Base-by-base conservation (phyloP, 2,888 invertebrate species). In the Sialis lutaria region DNA sequence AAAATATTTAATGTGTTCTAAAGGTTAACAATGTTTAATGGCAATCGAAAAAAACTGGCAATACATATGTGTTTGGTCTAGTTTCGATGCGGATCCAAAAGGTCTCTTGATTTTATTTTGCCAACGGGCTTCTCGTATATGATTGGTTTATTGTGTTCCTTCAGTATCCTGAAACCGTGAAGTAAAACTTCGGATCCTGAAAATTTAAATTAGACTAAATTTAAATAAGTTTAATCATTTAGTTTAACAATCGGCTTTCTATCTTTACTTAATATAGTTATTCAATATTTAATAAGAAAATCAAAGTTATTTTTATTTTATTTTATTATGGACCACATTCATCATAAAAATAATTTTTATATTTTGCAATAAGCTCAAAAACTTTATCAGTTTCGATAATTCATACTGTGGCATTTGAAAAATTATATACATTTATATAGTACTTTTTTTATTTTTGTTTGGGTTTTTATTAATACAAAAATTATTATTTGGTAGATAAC, bases 91-190 rank as follows among this genome's bases (percentile, higher is more conserved):
- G n/a, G 6, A 12, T 52, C 50, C 37, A 60, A 57, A 33, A 61
- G 50, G 51, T 61, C 62, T 12, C 53, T 52, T n/a, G 59, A 22
- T 22, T 22, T 59, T 46, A 62, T 61, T 31, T 57, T 48, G 45
- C 58, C 53, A 22, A 62, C 62, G n/a, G 64, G 64, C 48, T 57
- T 53, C 6, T 53, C 55, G 6, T 60, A 53, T 33, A 54, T 50
- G 5, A 61, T 51, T 6, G 64, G 64, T 44, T 54, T 54, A 9
- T 51, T 51, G 48, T 58, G 61, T 46, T 61, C 56, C 44, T 53
- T 54, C 6, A 62, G 61, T 35, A 44, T 35, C 31, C 44, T n/a
- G 37, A 37, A 37, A 35, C 33, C 35, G 8, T 13, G 34, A 6
- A 35, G 13, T 9, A 35, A 44, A 22, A 44, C 30, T 35, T 9